A percentile compares a stretch with the other conserved stretches of the same genome.
phyloP scores from a whole-genome alignment of 1,140 invertebrate genomes.

The Orchesella cincta region DNA sequence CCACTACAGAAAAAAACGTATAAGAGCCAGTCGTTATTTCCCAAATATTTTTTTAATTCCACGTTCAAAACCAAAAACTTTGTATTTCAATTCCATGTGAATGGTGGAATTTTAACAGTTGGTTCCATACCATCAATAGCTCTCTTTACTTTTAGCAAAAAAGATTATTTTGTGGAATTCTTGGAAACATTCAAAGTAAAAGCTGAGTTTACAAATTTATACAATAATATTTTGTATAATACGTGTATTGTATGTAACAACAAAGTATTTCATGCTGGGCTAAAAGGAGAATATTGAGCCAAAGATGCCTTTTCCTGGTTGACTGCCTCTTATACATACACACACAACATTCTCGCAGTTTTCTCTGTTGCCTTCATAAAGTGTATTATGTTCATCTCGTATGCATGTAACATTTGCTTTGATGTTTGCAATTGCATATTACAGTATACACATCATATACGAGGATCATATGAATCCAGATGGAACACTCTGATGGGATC shows the following conservation, averaged over 20 bases:
- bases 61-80: too few species aligned
- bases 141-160: background rate
- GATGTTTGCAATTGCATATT: constrained; percentile 15
- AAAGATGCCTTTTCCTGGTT: constrained; percentile 6
- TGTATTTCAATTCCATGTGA: too few species aligned
- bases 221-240: too few species aligned
- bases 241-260: too few species aligned
- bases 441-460: background rate
- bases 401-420: background rate
- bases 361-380: background rate
- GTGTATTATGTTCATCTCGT: background rate
- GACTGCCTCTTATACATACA: background rate
- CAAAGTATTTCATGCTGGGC: too few species aligned
- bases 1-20: too few species aligned
- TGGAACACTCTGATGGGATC: background rate
- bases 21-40: background rate
- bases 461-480: constrained; percentile 1
- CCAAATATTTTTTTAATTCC: background rate
- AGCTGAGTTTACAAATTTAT: too few species aligned
- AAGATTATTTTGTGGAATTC: background rate
- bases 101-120: too few species aligned
- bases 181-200: background rate
- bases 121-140: background rate
- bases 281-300: background rate
- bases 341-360: background rate